Conservation (phyloP, 2,888 invertebrate genomes). For the Podabrus alpinus region DNA sequence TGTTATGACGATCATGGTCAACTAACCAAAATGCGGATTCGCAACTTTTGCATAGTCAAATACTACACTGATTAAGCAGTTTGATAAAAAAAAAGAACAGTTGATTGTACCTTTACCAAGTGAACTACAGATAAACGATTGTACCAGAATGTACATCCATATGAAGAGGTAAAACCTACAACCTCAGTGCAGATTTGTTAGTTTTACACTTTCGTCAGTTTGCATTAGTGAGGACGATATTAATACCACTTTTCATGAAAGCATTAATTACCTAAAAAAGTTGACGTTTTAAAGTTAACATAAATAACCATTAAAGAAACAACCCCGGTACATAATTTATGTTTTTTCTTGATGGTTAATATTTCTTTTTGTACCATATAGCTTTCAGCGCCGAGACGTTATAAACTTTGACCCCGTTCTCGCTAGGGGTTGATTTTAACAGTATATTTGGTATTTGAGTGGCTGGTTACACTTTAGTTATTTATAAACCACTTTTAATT, state of each 20-base stretch:
- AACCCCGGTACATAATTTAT: slow-evolving; percentile 13
- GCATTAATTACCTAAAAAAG: not conserved
- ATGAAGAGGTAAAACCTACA: no score
- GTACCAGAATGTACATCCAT: no score
- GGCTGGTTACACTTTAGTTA: not conserved
- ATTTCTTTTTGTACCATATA: slow-evolving; percentile 17
- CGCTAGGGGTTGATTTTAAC: slow-evolving; percentile 1
- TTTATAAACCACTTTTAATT: not conserved
- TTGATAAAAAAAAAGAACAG: no score
- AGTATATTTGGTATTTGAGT: not conserved
- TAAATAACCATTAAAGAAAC: slow-evolving; percentile 22
- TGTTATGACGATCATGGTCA: no score
- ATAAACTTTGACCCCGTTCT: slow-evolving; percentile 2
- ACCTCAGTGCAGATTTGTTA: no score
- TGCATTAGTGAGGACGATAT: no score
- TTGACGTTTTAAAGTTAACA: slow-evolving; percentile 17
- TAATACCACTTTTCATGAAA: not conserved
- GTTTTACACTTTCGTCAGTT: no score
- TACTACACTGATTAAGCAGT: no score
- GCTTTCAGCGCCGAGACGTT: slow-evolving; percentile 17
- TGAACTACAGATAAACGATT: no score
- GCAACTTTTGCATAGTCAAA: no score
- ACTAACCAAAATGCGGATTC: no score
- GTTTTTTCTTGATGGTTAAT: slow-evolving; percentile 15
- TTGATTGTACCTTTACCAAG: no score